Conservation (phyloP, 2,113 vertebrate species). For the Butastur rufipennis region DNA sequence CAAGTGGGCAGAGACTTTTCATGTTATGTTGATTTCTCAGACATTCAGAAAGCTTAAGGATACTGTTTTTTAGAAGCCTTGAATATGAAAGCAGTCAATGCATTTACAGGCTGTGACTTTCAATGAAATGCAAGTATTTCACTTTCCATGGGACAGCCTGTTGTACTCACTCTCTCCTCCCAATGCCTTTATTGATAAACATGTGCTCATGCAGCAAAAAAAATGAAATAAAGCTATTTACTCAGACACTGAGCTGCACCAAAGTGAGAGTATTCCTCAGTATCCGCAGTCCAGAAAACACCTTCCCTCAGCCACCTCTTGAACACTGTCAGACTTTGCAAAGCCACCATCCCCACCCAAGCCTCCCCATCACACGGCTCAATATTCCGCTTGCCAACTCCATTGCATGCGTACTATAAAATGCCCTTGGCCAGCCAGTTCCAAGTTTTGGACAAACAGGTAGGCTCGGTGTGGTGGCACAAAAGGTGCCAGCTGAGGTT, state of each 20-base stretch:
- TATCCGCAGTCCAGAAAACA: neutral
- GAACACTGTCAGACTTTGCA: neutral
- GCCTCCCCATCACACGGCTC: neutral
- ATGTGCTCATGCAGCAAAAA: neutral
- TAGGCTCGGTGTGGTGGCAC: neutral
- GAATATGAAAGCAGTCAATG: neutral
- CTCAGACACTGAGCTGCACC: neutral
- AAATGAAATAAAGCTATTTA: neutral
- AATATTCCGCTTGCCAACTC: neutral
- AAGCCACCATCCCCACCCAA: neutral
- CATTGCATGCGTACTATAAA: neutral
- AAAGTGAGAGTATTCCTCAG: neutral
- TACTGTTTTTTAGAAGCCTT: neutral
- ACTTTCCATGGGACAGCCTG: neutral
- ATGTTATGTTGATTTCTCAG: neutral
- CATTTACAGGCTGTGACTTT: neutral
- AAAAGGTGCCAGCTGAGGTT: neutral
- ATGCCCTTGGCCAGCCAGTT: accelerated
- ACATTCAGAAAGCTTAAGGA: neutral
- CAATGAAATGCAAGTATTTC: neutral
- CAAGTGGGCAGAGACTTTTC: neutral
- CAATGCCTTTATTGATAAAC: neutral
- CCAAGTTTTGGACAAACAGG: neutral
- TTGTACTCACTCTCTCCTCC: neutral
- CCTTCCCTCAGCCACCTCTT: neutral